Base-by-base conservation (phyloP, 2,797 vertebrate species). In the Acomys russatus region DNA sequence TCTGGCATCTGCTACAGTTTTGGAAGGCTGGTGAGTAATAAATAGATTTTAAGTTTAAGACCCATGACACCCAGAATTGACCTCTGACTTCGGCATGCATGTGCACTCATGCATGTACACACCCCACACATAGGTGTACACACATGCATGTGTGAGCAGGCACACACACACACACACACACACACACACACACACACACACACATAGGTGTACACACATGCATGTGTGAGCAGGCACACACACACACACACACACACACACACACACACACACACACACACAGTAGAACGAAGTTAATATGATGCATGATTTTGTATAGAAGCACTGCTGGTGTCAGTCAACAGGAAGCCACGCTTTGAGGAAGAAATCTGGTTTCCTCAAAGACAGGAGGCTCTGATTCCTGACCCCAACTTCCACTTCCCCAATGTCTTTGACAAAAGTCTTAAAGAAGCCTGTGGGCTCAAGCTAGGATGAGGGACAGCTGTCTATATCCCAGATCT, bases 291-390 rank as follows among this genome's bases (percentile, higher is more conserved):
- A 96, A 96, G 95, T 70, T 95, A 91, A 96, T 96, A 95, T 74
- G 18, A 92, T 35, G 90, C 66, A 97, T 94, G 95, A 96, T 96
- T 97, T 92, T 95, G 96, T 74, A 56, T 25, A 94, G 92, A 76
- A 77, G 84, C 54, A 96, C 87, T 94, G 33, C 93, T 86, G 94
- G 44, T 33, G 35, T 80, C 44, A 22, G 8, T n/a, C 92, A 70
- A 66, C 66, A 61, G 68, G 71, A 70, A 74, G 76, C 70, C 35
- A 59, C 12, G 12, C 44, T 33, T 70, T 51, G 71, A 59, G 6
- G 5, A 49, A 33, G 20, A 38, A 22, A 4, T 54, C 88, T 73
- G 8, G n/a, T 20, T 35, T 54, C 20, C 15, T 92, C 54, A 49
- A 3, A 23, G 9, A 44, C 1, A 3, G 23, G 74, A 68, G n/a